Evolutionary conservation across 2,888 invertebrate genomes (phyloP), one percentile per base, ranked within the genome.

Genomic region (Priocnemis perturbator): DNA sequence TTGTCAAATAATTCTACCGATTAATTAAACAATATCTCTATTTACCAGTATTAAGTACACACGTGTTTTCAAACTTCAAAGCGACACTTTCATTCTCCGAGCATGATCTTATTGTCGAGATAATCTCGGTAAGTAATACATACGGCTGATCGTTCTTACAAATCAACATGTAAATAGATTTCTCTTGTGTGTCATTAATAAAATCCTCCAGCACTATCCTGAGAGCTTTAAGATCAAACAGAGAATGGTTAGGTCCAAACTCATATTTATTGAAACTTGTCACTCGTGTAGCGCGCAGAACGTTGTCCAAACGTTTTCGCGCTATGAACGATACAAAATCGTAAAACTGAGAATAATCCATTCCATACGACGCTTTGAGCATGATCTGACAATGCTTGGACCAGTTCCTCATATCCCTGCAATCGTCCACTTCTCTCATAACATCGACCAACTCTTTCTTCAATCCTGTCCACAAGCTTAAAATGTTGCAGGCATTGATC

Each of bases 401-500:
- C 93, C 95, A 98, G 71, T 92, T 92, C 3, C 93, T 93, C 92
- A 95, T 94, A 67, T 92, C 92, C 76, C 89, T 91, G 79, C 96
- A 95, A 85, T 98, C 96, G 26, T 91, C 89, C 67, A 98, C 95
- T 90, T 97, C 97, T 73, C 91, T 90, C 89, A 94, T 92, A 2
- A 97, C 96, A 62, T 92, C 92, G 45, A 85, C 63, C 68, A 97
- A 90, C 83, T 92, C 93, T 30, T 89, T 88, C 73, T 91, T 90
- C 57, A 98, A 89, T 57, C 93, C 92, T 0, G 89, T 82, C 95
- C 95, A 97, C 82, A 96, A 93, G 53, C 90, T 88, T 67, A 91
- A 88, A 72, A 98, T 91, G 86, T 98, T 98, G 84, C 96, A 95
- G 0, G 94, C 96, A 91, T 99, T 99, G 67, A 98, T 92, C 96